Percentiles rank a stretch among this genome's conserved stretches.
These are phyloP conservation scores for Halichondria panicea DNA, from an alignment of 37 sponge, comb jelly and placozoan species.

Conservation along the genomic window DNA sequence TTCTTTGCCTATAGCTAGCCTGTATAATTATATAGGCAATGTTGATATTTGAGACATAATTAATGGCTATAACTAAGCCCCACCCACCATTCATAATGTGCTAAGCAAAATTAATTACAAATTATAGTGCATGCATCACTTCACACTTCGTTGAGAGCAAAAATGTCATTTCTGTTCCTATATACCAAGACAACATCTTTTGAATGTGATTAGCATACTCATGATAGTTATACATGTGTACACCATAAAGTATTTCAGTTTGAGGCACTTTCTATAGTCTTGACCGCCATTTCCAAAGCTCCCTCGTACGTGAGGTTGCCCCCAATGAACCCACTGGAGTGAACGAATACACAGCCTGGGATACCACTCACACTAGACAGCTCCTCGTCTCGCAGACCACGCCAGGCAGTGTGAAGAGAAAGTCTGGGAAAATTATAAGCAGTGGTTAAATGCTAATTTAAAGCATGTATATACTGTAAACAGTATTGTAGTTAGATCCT, in stretches of 20 bases:
- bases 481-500: neutral
- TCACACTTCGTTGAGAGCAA: neutral
- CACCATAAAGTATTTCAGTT: no score
- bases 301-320: constrained; percentile 87
- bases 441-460: no score
- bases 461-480: neutral
- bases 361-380: constrained; percentile 62
- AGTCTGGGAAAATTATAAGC: constrained; percentile 46
- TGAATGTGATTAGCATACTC: no score
- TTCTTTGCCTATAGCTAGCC: neutral
- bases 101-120: neutral
- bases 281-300: constrained; percentile 80
- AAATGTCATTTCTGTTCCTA: no score
- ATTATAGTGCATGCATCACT: neutral
- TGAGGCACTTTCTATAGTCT: constrained; percentile 33
- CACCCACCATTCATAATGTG: neutral
- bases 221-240: no score
- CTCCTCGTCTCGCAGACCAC: constrained; percentile 82
- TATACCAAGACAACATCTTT: no score
- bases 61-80: neutral
- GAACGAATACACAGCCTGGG: constrained; percentile 88
- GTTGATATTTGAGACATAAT: neutral
- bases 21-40: neutral
- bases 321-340: constrained; percentile 87
- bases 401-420: constrained; percentile 69